Evolutionary conservation across 2,113 vertebrate genomes (phyloP).

Genomic region (Fulica atra): DNA sequence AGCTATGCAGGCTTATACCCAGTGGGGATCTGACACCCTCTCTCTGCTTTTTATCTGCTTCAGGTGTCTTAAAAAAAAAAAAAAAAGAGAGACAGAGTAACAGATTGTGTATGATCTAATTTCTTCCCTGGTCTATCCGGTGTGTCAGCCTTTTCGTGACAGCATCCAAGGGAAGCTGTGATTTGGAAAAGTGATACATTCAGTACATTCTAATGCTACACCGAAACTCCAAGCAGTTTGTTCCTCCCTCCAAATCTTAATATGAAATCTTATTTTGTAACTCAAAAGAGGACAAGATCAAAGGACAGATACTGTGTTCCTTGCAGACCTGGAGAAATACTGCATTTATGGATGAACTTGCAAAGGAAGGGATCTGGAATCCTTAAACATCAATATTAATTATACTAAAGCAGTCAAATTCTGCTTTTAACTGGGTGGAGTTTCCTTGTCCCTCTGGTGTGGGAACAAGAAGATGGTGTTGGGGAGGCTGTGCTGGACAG

Average conservation of each 20-base stretch:
- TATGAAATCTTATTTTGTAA: conserved; percentile 41
- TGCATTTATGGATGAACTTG: conserved; percentile 60
- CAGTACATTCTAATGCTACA: conserved; percentile 41
- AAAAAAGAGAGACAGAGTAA: neutral
- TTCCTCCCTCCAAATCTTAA: conserved; percentile 9
- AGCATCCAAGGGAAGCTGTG: conserved; percentile 47
- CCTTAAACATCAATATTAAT: conserved; percentile 58
- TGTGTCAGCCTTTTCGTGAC: conserved; percentile 49
- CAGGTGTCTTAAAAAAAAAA: neutral
- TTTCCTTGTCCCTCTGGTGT: neutral
- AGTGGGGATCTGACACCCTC: neutral
- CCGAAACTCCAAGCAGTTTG: conserved; percentile 12
- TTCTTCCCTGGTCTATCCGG: conserved; percentile 49
- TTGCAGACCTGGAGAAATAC: conserved; percentile 50
- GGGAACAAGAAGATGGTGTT: neutral
- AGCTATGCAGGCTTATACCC: neutral
- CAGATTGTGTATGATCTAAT: conserved; percentile 71
- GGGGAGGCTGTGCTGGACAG: rapidly evolving
- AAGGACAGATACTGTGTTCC: conserved; percentile 1
- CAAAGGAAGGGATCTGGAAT: conserved; percentile 43
- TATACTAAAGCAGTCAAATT: conserved; percentile 39
- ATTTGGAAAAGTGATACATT: conserved; percentile 65
- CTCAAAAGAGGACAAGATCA: neutral
- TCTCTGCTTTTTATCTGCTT: neutral
- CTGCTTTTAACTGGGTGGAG: neutral